Evolutionary conservation across 1,140 invertebrate genomes (phyloP).

Genomic region (Hydropsyche tenuis): DNA sequence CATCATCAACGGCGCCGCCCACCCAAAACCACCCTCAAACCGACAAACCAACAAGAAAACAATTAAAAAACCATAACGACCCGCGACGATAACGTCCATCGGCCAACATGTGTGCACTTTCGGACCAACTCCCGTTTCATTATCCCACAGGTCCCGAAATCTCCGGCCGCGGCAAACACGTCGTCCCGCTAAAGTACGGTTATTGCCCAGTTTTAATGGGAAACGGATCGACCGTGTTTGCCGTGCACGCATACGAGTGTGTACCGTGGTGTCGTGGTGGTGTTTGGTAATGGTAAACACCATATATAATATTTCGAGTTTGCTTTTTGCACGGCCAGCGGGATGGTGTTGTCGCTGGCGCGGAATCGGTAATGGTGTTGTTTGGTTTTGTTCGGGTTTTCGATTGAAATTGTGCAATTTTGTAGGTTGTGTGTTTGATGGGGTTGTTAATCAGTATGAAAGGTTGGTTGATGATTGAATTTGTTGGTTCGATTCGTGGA

Average conservation of each 20-base stretch:
- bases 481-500: no score
- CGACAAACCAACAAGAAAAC: no score
- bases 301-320: slow-evolving; percentile 21
- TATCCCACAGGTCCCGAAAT: slow-evolving; percentile 2
- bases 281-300: neutral
- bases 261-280: neutral
- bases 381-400: slow-evolving; percentile 15
- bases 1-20: no score
- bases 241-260: neutral
- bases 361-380: no score
- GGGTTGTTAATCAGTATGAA: no score
- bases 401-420: no score
- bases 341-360: no score
- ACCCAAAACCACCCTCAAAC: no score
- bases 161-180: slow-evolving; percentile 4
- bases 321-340: slow-evolving; percentile 14
- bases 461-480: no score
- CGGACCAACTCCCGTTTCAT: slow-evolving; percentile 13
- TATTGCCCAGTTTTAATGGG: slow-evolving; percentile 17
- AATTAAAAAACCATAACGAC: no score
- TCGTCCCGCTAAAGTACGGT: slow-evolving; percentile 21
- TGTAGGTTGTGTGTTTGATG: no score
- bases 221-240: slow-evolving; percentile 15
- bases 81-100: no score
- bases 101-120: neutral